These are phyloP conservation scores for Hemaris fuciformis DNA, from an alignment of 2,888 invertebrate genomes.

Conservation along the genomic window DNA sequence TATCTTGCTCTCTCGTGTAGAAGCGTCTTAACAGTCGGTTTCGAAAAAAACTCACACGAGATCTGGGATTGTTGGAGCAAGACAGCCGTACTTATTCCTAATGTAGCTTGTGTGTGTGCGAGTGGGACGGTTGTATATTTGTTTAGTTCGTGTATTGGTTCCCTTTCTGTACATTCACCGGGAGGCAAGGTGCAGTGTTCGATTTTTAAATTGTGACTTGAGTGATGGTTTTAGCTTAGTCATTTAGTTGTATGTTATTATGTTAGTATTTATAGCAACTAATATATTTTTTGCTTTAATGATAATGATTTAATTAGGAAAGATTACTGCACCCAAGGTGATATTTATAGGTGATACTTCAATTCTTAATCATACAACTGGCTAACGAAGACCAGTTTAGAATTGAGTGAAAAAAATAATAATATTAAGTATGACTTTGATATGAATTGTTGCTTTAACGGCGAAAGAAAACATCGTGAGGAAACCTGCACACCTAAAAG, in stretches of 20 bases:
- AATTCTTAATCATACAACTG: no score
- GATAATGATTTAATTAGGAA: no score
- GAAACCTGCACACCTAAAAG: no score
- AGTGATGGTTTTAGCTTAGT: slow-evolving; percentile 61
- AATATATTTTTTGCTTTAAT: no score
- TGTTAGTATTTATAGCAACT: not conserved
- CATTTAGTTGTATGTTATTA: slow-evolving; percentile 26
- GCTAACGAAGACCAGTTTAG: no score
- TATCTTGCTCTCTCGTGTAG: not conserved
- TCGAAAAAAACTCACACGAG: slow-evolving; percentile 70
- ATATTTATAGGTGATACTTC: no score
- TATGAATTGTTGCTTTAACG: no score
- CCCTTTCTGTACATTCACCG: slow-evolving; percentile 72
- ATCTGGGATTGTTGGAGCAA: slow-evolving; percentile 52
- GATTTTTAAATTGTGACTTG: slow-evolving; percentile 70
- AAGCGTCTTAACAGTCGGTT: slow-evolving; percentile 65
- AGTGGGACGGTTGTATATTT: slow-evolving; percentile 48
- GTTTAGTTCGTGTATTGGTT: slow-evolving; percentile 50
- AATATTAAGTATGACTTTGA: no score
- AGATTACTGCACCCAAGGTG: no score
- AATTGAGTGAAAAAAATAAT: no score
- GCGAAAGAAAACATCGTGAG: no score
- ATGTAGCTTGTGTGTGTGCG: slow-evolving; percentile 26
- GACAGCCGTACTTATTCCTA: slow-evolving; percentile 34
- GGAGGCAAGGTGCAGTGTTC: slow-evolving; percentile 74